Base-by-base conservation (phyloP, 2,888 invertebrate species). In the Acronicta psi region DNA sequence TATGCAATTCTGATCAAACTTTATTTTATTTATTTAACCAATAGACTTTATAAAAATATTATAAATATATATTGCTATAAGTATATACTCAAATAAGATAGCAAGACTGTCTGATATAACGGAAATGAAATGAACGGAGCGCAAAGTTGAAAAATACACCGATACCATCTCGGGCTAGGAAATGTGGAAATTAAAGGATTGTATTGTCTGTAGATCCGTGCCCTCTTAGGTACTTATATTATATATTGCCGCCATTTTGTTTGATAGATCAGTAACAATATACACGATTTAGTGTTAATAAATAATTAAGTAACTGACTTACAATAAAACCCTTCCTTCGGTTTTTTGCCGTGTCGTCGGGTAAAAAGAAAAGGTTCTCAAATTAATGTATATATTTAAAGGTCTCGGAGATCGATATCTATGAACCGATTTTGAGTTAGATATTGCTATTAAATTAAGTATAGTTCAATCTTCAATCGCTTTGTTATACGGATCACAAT, bases 41-140 rank as follows among this genome's bases (percentile, higher is more conserved):
- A n/a, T 16, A 11, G 5, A 9, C 13, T 16, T n/a, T 17, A 8
- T 23, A 18, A 2, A 25, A 44, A 10, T 51, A 25, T 17, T 20
- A 49, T 23, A 58, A 60, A 67, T 46, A 49, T 50, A 55, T 53
- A 54, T 53, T 56, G 45, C 47, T 40, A 23, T 11, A 61, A 49
- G 10, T 11, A 61, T 50, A 36, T 25, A 43, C 54, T 52, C 54
- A 68, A 58, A 61, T 20, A 45, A 51, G 49, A 57, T 45, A 52
- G 53, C 57, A 38, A 52, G 29, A 49, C 45, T 66, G 62, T 71
- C 73, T 49, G 57, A 66, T 62, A 67, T 67, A 79, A 69, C 59
- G 64, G 69, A 71, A 70, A 74, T 72, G 71, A 69, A 79, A 74
- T 72, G 71, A 69, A 79, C 61, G 66, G 59, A 58, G 62, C 64